These are phyloP conservation scores for Setipinna tenuifilis DNA, from an alignment of 2,797 vertebrate genomes.

Conservation along the genomic window DNA sequence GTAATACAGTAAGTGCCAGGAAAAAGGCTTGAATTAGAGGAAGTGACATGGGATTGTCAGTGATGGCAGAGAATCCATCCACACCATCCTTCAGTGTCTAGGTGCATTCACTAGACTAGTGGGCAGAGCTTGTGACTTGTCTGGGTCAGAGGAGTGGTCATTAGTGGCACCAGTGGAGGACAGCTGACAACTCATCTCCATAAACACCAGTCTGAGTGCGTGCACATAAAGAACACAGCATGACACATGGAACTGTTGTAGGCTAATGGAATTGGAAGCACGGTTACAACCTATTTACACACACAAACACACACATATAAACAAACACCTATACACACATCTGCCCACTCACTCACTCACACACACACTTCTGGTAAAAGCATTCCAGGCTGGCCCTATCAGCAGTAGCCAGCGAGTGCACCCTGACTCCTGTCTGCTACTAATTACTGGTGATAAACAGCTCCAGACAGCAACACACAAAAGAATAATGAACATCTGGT, in stretches of 20 bases:
- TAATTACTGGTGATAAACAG: conserved; percentile 49
- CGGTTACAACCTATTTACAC: neutral
- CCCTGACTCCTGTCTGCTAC: conserved; percentile 38
- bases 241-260: neutral
- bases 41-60: too few species aligned
- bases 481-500: conserved; percentile 28
- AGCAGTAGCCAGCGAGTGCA: neutral
- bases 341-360: neutral
- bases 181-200: too few species aligned
- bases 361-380: neutral
- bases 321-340: too few species aligned
- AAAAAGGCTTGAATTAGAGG: too few species aligned
- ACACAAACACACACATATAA: neutral
- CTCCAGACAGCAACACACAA: conserved; percentile 30
- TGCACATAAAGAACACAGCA: neutral
- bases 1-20: too few species aligned
- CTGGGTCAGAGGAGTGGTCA: too few species aligned
- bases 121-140: too few species aligned
- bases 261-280: neutral
- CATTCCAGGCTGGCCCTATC: neutral
- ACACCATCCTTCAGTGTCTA: too few species aligned
- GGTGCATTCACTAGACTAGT: too few species aligned
- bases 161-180: too few species aligned
- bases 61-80: too few species aligned
- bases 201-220: too few species aligned